Percentiles rank a stretch among this genome's conserved stretches.
These are phyloP conservation scores for Leptoclinus maculatus DNA, from an alignment of 2,797 vertebrate genomes.

Conservation along the genomic window DNA sequence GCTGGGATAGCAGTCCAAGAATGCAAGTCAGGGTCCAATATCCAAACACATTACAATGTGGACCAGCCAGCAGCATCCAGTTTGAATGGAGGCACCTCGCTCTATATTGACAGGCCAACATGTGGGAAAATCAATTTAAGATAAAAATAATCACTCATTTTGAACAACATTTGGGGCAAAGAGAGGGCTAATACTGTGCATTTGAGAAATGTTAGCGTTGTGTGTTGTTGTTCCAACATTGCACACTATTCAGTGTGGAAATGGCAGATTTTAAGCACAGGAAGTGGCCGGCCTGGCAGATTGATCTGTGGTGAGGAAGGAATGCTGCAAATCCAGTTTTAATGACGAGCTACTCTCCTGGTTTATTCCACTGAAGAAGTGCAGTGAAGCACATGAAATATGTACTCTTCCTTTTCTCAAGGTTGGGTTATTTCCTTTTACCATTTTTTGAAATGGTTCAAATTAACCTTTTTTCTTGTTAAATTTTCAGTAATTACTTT, in stretches of 20 bases:
- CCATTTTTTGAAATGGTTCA: not conserved
- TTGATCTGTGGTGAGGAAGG: conserved; percentile 21
- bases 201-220: not conserved
- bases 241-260: not conserved
- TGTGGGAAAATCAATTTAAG: conserved; percentile 10
- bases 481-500: not conserved
- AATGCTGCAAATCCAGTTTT: conserved; percentile 22
- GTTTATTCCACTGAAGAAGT: conserved; percentile 13
- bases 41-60: not conserved
- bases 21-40: not conserved
- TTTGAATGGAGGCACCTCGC: not conserved
- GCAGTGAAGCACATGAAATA: conserved; percentile 35
- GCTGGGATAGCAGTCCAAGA: not conserved
- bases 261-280: conserved; percentile 12
- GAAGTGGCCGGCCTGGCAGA: not conserved
- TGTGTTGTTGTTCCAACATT: conserved; percentile 1
- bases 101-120: not conserved
- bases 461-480: conserved; percentile 12
- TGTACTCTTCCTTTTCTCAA: not conserved
- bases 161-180: not conserved
- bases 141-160: conserved; percentile 15
- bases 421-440: not conserved
- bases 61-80: not conserved
- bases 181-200: not conserved
- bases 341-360: conserved; percentile 5